Percentiles rank a stretch among this genome's conserved stretches.
These are phyloP conservation scores for Chaunax sp. DNA, from an alignment of 2,797 vertebrate species.

Conservation along the genomic window DNA sequence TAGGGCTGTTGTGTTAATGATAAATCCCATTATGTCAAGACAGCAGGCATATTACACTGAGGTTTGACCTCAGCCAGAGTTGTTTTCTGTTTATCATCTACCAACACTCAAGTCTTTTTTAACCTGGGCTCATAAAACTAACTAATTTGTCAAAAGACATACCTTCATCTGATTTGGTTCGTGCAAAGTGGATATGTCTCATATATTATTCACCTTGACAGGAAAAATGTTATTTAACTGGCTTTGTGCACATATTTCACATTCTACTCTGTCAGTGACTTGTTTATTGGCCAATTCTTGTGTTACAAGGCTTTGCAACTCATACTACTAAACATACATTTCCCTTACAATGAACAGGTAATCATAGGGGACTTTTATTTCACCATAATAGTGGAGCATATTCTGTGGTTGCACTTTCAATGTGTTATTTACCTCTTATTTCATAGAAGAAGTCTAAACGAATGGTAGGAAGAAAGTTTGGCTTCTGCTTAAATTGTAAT, in stretches of 20 bases:
- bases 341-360: neutral
- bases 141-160: neutral
- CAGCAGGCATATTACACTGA: slow-evolving; percentile 61
- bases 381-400: neutral
- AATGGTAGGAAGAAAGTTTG: neutral
- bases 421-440: slow-evolving; percentile 11
- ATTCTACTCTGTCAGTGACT: neutral
- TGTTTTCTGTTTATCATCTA: slow-evolving; percentile 76
- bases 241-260: neutral
- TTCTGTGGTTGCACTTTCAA: neutral
- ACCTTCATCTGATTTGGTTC: neutral
- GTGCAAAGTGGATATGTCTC: neutral
- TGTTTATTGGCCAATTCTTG: neutral
- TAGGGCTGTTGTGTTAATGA: slow-evolving; percentile 70
- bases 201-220: neutral
- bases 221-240: neutral
- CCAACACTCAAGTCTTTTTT: slow-evolving; percentile 30
- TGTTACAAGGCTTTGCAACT: neutral
- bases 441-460: neutral
- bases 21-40: slow-evolving; percentile 74
- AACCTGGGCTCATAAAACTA: slow-evolving; percentile 24
- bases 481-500: slow-evolving; percentile 19
- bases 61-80: slow-evolving; percentile 52
- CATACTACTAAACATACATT: neutral
- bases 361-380: neutral